Conservation (phyloP, 2,888 invertebrate species). For the Teleogryllus oceanicus region DNA sequence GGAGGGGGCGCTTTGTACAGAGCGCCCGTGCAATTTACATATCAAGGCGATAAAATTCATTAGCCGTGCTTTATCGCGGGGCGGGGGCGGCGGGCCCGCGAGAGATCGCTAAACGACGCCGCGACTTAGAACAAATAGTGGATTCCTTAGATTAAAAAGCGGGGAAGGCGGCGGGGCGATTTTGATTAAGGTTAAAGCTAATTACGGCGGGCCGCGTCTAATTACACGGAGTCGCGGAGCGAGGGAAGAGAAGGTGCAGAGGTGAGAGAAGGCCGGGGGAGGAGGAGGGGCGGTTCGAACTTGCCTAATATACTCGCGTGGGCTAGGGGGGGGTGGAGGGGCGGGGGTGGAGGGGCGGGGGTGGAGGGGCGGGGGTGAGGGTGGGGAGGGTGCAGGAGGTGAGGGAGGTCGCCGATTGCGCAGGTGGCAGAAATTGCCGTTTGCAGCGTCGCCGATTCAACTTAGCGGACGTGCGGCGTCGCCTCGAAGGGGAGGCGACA, state of each 20-base stretch:
- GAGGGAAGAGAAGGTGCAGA: not conserved
- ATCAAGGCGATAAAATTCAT: conserved; percentile 9
- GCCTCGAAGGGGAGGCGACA: too few species aligned
- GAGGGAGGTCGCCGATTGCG: too few species aligned
- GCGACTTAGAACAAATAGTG: not conserved
- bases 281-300: not conserved
- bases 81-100: not conserved
- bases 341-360: too few species aligned
- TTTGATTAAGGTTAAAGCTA: conserved; percentile 3
- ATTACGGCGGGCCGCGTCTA: not conserved
- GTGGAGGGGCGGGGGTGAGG: too few species aligned
- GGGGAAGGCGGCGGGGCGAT: not conserved
- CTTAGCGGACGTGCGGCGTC: too few species aligned
- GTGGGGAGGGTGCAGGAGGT: too few species aligned
- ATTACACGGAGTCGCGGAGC: not conserved
- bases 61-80: not conserved
- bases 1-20: not conserved
- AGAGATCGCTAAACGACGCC: not conserved
- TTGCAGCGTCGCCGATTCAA: too few species aligned
- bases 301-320: too few species aligned
- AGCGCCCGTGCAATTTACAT: not conserved
- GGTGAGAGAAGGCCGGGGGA: not conserved
- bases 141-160: not conserved
- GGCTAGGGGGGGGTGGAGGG: too few species aligned
- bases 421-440: too few species aligned